Evolutionary conservation across 2,888 invertebrate species (phyloP).

Genomic region (Azorinus chamasolen): DNA sequence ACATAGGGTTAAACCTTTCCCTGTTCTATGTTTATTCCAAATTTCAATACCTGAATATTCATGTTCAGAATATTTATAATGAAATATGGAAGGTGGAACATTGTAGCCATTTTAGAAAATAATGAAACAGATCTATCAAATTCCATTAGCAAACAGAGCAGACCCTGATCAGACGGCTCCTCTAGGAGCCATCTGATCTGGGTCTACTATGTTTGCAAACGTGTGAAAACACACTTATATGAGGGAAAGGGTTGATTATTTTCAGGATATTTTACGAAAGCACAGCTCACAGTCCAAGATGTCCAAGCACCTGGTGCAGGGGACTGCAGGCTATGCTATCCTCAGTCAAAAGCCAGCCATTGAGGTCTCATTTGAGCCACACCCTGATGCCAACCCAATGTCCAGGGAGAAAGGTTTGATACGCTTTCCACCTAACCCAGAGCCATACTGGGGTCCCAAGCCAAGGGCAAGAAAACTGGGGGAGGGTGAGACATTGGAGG

Average conservation of each 20-base stretch:
- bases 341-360: slow-evolving; percentile 77
- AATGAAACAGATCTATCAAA: too few relatives aligned
- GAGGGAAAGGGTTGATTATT: background rate
- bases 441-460: slow-evolving; percentile 97
- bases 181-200: too few relatives aligned
- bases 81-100: too few relatives aligned
- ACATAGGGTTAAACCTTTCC: too few relatives aligned
- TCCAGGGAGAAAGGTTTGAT: slow-evolving; percentile 91
- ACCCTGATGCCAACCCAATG: slow-evolving; percentile 92
- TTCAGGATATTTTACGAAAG: slow-evolving; percentile 91
- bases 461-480: slow-evolving; percentile 88
- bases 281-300: too few relatives aligned
- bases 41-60: too few relatives aligned
- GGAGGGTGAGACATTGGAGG: slow-evolving; percentile 49
- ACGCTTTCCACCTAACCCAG: slow-evolving; percentile 93
- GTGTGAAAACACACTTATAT: background rate
- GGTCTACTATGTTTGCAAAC: too few relatives aligned
- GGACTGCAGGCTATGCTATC: slow-evolving; percentile 78
- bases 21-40: too few relatives aligned
- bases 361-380: slow-evolving; percentile 83
- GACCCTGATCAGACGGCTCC: too few relatives aligned
- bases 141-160: too few relatives aligned
- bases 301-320: slow-evolving; percentile 73
- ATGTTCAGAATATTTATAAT: too few relatives aligned
- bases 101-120: too few relatives aligned